Percentiles rank a stretch among this genome's conserved stretches.
These are phyloP conservation scores for Cryptocheilus praepositus DNA, from an alignment of 2,888 invertebrate genomes.

Conservation along the genomic window DNA sequence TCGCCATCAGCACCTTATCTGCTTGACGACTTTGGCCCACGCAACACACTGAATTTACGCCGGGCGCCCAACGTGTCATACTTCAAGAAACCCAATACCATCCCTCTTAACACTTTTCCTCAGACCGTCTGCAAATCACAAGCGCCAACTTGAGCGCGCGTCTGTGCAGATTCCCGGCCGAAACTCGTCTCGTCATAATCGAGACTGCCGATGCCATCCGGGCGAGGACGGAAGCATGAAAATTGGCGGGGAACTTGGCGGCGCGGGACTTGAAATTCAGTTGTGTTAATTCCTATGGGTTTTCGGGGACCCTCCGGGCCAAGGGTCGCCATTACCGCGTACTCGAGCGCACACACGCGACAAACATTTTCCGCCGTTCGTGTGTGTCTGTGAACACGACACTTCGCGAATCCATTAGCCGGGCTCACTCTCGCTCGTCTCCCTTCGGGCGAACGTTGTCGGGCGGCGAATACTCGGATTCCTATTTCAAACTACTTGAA, in stretches of 20 bases:
- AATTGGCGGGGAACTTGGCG: constrained; percentile 2
- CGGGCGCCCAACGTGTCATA: no score
- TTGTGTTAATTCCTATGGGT: constrained; percentile 60
- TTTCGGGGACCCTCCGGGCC: constrained; percentile 50
- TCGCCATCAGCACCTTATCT: no score
- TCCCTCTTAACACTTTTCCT: no score
- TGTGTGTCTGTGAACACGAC: constrained; percentile 57
- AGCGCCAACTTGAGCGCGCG: no score
- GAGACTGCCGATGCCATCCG: not conserved
- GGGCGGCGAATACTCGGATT: constrained; percentile 13
- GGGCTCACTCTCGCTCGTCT: constrained; percentile 46
- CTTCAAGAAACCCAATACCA: no score
- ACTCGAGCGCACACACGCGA: constrained; percentile 15
- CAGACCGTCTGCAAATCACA: no score
- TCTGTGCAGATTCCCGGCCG: no score
- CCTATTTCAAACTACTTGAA: constrained; percentile 1
- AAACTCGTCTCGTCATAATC: not conserved
- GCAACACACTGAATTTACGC: no score
- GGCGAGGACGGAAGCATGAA: not conserved
- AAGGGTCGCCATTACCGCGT: constrained; percentile 37
- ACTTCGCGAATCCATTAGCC: constrained; percentile 64
- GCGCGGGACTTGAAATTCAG: constrained; percentile 57
- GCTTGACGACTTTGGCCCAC: no score
- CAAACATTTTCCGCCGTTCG: constrained; percentile 14
- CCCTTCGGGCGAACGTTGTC: constrained; percentile 47